Conservation (phyloP, 2,888 invertebrate species). For the Drosophila neonasuta region DNA sequence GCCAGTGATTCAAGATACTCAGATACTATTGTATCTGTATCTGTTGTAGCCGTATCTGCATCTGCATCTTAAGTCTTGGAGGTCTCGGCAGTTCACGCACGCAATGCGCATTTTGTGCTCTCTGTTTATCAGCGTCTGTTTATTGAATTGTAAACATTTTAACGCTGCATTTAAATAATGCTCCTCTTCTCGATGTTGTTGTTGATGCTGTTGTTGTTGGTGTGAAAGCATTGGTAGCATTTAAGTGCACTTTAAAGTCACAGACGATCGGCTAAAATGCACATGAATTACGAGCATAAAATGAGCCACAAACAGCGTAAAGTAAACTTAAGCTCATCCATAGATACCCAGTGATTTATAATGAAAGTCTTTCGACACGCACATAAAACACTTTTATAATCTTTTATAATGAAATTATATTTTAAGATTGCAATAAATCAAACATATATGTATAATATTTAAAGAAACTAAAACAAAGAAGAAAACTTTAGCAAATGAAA, state of each 20-base stretch:
- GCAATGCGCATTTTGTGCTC: conserved; percentile 33
- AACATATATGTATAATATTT: background rate
- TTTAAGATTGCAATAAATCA: background rate
- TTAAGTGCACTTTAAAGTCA: conserved; percentile 49
- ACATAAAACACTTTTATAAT: background rate
- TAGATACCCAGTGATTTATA: background rate
- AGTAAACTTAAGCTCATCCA: background rate
- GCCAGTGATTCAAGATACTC: background rate
- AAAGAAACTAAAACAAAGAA: background rate
- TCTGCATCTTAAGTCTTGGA: conserved; percentile 34
- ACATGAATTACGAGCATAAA: conserved; percentile 27
- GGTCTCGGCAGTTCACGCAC: conserved; percentile 20
- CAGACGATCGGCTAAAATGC: conserved; percentile 19
- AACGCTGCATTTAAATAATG: conserved; percentile 77
- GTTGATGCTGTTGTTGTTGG: background rate
- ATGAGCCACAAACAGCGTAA: background rate
- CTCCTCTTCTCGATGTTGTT: conserved; percentile 21
- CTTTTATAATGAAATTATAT: background rate
- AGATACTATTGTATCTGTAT: conserved; percentile 11
- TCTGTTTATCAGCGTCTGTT: conserved; percentile 55
- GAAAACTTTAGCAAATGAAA: background rate
- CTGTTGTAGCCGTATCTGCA: conserved; percentile 6
- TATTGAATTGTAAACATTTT: conserved; percentile 79
- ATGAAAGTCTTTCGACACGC: background rate
- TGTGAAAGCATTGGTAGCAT: conserved; percentile 28